Evolutionary conservation across 2,888 invertebrate genomes (phyloP), one percentile per base, ranked within the genome.

Genomic region (Lutraria lutraria): DNA sequence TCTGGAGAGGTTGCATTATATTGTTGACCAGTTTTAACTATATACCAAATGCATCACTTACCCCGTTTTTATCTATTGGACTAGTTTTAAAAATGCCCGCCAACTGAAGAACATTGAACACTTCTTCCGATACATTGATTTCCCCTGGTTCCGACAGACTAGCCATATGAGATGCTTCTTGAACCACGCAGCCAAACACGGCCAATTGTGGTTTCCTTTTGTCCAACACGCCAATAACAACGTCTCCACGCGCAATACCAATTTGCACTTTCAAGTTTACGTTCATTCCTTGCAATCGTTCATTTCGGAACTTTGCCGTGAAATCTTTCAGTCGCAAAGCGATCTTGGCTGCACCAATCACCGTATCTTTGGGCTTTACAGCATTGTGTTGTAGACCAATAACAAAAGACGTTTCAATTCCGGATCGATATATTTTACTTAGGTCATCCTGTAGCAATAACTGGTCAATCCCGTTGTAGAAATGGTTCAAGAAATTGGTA

Each of bases 151-250:
- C 56, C 10, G 92, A 89, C 6, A 88, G 60, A 15, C 84, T 54
- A 29, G 92, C 89, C 81, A 95, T 84, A 8, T 93, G 56, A 15
- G 82, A 83, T 21, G 93, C 89, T 15, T 93, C 91, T 54, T 94
- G 93, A 29, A 94, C 87, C 0, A 93, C 90, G 43, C 91, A 89
- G 0, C 94, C 94, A 16, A 94, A 88, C 25, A 93, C 80, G 21
- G 89, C 84, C 79, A 93, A 94, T 76, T 90, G 89, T 2, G 94
- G 95, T 52, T 93, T 87, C 12, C 90, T 87, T 21, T 83, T 76
- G 15, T 93, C 93, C 0, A 95, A 87, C 6, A 94, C 91, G 10
- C 95, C 95, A 16, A 94, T 91, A 53, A 90, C 90, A 12, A 93
- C 93, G 15, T 88, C 85, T 8, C 95, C 95, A 15, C 79, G n/a